A percentile compares a stretch with the other conserved stretches of the same genome.
phyloP scores from a whole-genome alignment of 2,113 vertebrate species.

The Pyxicephalus adspersus region DNA sequence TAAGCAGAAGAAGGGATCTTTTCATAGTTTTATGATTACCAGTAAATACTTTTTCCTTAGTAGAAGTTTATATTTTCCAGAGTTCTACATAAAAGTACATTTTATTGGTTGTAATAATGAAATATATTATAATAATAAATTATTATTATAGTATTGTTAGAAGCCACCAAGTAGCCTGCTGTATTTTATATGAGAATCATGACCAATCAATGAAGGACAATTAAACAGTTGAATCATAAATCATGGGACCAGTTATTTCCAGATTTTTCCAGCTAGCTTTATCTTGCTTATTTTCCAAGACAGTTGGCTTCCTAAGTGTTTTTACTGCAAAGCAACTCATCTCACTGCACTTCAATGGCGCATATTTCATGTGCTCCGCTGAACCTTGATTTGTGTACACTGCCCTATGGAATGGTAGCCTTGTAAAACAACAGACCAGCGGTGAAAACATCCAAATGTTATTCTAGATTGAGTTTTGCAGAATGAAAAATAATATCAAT shows the following conservation, averaged over 20 bases:
- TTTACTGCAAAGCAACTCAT: slow-evolving; percentile 1
- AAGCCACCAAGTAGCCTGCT: too few species aligned
- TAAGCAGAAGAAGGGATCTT: too few species aligned
- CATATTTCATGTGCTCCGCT: slow-evolving; percentile 27
- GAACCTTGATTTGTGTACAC: slow-evolving; percentile 19
- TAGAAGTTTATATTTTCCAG: too few species aligned
- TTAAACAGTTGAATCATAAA: background rate
- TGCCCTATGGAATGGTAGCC: background rate
- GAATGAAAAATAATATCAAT: background rate
- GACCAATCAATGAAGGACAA: background rate
- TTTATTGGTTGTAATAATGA: too few species aligned
- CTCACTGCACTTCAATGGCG: slow-evolving; percentile 11
- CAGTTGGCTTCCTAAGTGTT: background rate
- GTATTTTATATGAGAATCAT: background rate
- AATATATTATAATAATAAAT: too few species aligned
- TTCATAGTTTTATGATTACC: too few species aligned
- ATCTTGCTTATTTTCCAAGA: slow-evolving; percentile 14
- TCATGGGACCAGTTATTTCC: slow-evolving; percentile 24
- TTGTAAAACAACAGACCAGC: slow-evolving; percentile 12
- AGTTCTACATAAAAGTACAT: too few species aligned
- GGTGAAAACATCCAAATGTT: background rate
- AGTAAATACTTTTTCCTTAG: too few species aligned
- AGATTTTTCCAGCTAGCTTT: background rate
- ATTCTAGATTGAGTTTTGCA: background rate
- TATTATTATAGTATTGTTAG: too few species aligned